Base-by-base conservation (phyloP, 2,888 invertebrate species). In the Polia nebulosa region DNA sequence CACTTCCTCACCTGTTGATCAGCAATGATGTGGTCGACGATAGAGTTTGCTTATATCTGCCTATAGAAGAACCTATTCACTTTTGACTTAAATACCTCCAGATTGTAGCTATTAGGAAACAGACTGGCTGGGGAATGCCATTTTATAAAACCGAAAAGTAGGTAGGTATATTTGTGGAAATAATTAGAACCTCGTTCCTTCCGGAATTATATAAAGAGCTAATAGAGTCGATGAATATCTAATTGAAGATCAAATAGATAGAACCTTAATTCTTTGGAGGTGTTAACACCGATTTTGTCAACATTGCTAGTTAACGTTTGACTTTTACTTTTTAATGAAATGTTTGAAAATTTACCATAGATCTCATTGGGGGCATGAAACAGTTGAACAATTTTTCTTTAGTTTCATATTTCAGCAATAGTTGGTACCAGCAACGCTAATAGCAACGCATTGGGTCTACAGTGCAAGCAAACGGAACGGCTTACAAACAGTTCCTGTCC, bases 401-500 rank as follows among this genome's bases (percentile, higher is more conserved):
- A 45, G 51, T 69, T 64, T 69, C 15, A 56, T 47, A 69, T 81
- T 81, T 79, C 60, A 72, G 67, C 70, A 76, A 70, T 74, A 65
- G 67, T 76, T 75, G 73, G n/a, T n/a, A n/a, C n/a, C 53, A 72
- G 64, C 71, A 76, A 69, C 72, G 62, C 29, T 17, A 56, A 53
- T 15, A 29, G 53, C 49, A 60, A 63, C 9, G 27, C 55, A 59
- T 57, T 73, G 56, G 57, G 60, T 52, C 56, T 56, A 60, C 64
- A 22, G 47, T 66, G 53, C 55, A 65, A 53, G 66, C 57, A 74
- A 79, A 64, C 61, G 64, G 67, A 83, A 83, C 79, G 70, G 61
- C 9, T 80, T 68, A 20, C 65, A 76, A 71, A 71, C 53, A 73
- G 34, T 66, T 64, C 44, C 56, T 25, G 34, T 13, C 80, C 76